These are phyloP conservation scores for Acronicta alni DNA, from an alignment of 2,888 invertebrate genomes.

Conservation along the genomic window DNA sequence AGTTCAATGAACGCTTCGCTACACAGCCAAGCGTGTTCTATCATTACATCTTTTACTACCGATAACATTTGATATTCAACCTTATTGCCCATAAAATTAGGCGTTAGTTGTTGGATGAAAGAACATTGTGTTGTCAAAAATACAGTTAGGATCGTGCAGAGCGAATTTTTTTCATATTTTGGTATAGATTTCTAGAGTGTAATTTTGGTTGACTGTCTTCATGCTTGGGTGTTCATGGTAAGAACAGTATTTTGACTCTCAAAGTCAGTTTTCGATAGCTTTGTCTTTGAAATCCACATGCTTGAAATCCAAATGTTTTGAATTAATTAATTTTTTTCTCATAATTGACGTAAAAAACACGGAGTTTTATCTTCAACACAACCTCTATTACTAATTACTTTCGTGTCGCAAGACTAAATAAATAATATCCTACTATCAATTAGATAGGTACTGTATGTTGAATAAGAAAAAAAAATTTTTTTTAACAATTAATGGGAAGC, in stretches of 20 bases:
- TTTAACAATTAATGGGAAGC: background rate
- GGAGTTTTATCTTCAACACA: too few relatives aligned
- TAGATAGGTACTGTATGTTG: background rate
- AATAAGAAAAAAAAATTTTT: background rate
- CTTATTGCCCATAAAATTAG: conserved; percentile 25
- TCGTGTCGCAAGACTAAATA: background rate
- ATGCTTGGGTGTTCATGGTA: background rate
- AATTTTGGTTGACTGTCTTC: conserved; percentile 30
- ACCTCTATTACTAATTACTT: too few relatives aligned
- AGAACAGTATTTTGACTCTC: background rate
- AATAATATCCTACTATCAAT: background rate
- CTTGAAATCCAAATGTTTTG: too few relatives aligned
- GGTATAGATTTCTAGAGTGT: conserved; percentile 17
- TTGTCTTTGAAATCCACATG: too few relatives aligned
- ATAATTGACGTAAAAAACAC: too few relatives aligned
- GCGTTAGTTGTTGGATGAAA: conserved; percentile 3
- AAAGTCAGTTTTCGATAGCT: too few relatives aligned
- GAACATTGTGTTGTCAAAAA: conserved; percentile 24
- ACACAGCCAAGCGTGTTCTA: conserved; percentile 58
- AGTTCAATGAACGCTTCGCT: conserved; percentile 68
- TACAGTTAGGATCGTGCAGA: conserved; percentile 64
- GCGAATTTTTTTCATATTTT: conserved; percentile 47
- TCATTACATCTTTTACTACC: conserved; percentile 42
- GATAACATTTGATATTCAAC: conserved; percentile 37
- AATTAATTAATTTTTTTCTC: too few relatives aligned